phyloP scores from a whole-genome alignment of 2,113 vertebrate genomes.

The Sprattus sprattus region DNA sequence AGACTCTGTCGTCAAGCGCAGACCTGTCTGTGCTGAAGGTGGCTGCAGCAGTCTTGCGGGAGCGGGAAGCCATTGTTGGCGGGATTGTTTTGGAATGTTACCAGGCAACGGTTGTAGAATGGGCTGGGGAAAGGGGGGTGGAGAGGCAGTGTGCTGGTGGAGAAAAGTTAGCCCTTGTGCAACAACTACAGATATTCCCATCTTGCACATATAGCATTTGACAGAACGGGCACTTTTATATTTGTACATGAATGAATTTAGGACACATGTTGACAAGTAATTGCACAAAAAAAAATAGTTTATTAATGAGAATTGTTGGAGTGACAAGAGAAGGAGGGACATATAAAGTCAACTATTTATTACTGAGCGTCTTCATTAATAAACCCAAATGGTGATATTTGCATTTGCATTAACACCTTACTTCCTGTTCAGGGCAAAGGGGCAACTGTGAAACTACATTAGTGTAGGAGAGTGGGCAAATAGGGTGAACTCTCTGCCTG shows the following conservation, averaged over 20 bases:
- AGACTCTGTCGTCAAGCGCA: background rate
- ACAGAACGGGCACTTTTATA: background rate
- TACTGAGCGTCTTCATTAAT: background rate
- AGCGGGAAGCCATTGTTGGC: constrained; percentile 14
- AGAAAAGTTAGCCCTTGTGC: background rate
- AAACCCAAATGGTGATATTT: background rate
- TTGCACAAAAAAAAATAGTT: background rate
- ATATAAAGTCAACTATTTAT: background rate
- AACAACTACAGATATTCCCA: background rate
- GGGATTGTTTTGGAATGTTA: constrained; percentile 12
- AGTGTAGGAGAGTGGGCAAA: no score
- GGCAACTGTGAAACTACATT: background rate
- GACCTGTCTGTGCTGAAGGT: background rate
- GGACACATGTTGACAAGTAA: background rate
- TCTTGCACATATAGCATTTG: background rate
- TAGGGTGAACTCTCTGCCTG: no score
- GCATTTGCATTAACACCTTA: background rate
- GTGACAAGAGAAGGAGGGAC: background rate
- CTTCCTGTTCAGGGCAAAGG: background rate
- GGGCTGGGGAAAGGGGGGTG: background rate
- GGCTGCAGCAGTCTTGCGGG: background rate
- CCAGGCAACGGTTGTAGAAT: constrained; percentile 4
- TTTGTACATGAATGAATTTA: background rate
- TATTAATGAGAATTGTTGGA: no score
- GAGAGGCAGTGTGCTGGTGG: background rate